A percentile compares a stretch with the other conserved stretches of the same genome.
Conservation (phyloP, 1,140 invertebrate species). For the Oedothorax gibbosus region DNA sequence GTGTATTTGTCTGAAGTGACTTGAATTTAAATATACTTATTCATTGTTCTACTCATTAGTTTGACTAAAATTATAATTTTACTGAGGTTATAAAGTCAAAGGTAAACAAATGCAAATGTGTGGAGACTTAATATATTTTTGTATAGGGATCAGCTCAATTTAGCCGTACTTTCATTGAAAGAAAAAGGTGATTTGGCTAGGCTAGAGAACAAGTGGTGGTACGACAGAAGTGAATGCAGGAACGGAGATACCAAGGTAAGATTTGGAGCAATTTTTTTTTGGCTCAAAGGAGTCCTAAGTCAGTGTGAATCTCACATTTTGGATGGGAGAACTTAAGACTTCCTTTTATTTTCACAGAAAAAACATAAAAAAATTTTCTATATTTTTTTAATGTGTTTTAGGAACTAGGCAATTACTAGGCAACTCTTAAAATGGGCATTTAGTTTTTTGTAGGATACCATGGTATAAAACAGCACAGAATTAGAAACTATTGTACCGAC, state of each 20-base stretch:
- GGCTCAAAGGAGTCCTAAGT: too few species aligned
- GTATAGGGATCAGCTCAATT: constrained; percentile 86
- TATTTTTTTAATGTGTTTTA: too few species aligned
- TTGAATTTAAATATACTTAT: not conserved
- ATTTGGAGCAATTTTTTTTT: not conserved
- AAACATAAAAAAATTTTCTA: too few species aligned
- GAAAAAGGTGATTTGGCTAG: constrained; percentile 92
- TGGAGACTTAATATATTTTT: not conserved
- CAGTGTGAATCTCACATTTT: not conserved
- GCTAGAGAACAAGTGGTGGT: constrained; percentile 94
- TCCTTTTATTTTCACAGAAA: too few species aligned
- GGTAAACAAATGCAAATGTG: not conserved
- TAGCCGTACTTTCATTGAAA: constrained; percentile 90
- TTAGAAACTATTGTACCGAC: not conserved
- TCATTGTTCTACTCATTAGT: not conserved
- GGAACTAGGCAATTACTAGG: too few species aligned
- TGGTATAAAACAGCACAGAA: not conserved
- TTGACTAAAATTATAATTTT: not conserved
- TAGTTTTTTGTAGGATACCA: too few species aligned
- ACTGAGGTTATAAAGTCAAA: not conserved
- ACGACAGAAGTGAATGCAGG: constrained; percentile 72
- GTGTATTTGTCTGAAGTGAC: not conserved
- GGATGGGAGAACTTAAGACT: too few species aligned
- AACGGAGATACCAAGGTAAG: constrained; percentile 62
- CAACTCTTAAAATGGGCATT: too few species aligned